These are phyloP conservation scores for Myotis vivesi DNA, from an alignment of 2,797 vertebrate species.

Conservation along the genomic window DNA sequence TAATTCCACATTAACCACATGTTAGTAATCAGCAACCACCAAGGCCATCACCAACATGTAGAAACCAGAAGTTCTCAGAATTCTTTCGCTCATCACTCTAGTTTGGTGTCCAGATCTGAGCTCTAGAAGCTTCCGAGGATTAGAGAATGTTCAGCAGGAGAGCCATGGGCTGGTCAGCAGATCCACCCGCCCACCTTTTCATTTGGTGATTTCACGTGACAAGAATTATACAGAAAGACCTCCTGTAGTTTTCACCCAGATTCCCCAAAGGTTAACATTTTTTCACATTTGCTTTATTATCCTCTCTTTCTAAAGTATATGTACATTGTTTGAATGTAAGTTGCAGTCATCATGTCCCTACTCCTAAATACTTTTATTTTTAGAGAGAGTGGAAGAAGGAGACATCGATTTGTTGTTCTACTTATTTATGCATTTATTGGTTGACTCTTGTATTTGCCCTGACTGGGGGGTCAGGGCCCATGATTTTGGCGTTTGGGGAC, in stretches of 20 bases:
- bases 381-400: background rate
- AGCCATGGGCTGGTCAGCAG: background rate
- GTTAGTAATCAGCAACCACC: background rate
- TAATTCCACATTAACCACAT: background rate
- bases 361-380: background rate
- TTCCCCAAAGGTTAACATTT: background rate
- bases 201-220: constrained; percentile 15
- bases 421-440: background rate
- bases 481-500: background rate
- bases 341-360: background rate
- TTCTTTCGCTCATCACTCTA: background rate
- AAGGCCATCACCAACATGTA: background rate
- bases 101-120: background rate
- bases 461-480: background rate
- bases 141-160: background rate
- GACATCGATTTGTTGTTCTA: background rate
- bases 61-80: background rate
- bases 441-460: background rate
- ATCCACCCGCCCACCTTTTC: background rate
- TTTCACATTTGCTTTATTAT: background rate
- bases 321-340: background rate
- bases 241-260: background rate
- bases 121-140: background rate
- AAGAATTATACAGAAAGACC: constrained; percentile 1
- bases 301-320: background rate